Base-by-base conservation (phyloP, 1,140 invertebrate species). In the Euura saliciscinereae region DNA sequence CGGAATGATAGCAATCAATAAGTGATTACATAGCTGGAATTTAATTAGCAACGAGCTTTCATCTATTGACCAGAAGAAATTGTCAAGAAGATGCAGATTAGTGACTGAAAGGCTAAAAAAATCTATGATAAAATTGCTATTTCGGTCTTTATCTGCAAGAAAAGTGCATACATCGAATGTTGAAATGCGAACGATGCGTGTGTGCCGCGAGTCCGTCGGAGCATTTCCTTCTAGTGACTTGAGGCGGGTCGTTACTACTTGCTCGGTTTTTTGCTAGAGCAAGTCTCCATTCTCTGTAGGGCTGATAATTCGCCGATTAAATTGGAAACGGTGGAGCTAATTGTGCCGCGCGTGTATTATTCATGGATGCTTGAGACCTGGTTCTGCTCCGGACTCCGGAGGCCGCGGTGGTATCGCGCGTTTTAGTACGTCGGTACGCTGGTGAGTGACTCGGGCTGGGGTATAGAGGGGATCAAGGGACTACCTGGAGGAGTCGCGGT, bases 231-330 rank as follows among this genome's bases (percentile, higher is more conserved):
- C 51, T 8, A 59, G 2, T 11, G 51, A 59, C 51, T 59, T 4
- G 51, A 8, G 10, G 51, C 51, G 51, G 51, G 51, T 59, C 51
- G 51, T 59, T 59, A 59, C 51, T 59, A 59, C 51, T 59, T n/a
- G 51, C 51, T 59, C 3, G 13, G 13, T 59, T 59, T 59, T 59
- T 59, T 59, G 51, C 51, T 3, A 59, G 51, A 59, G 51, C 51
- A 59, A n/a, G 51, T 69, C 45, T 70, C 11, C 69, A 80, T 86
- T 83, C 84, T 81, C 81, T 79, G 80, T 85, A 86, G 84, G 83
- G 82, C 85, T 83, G 84, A 84, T 86, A 86, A 86, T 86, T 84
- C 85, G 83, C 78, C 85, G 84, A 86, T 87, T 87, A 85, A 85
- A 87, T 87, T 85, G 85, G 82, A 85, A 84, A 84, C 81, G 78